A percentile compares a stretch with the other conserved stretches of the same genome.
Conservation (phyloP, 2,888 invertebrate species). For the Lochmaea crataegi region DNA sequence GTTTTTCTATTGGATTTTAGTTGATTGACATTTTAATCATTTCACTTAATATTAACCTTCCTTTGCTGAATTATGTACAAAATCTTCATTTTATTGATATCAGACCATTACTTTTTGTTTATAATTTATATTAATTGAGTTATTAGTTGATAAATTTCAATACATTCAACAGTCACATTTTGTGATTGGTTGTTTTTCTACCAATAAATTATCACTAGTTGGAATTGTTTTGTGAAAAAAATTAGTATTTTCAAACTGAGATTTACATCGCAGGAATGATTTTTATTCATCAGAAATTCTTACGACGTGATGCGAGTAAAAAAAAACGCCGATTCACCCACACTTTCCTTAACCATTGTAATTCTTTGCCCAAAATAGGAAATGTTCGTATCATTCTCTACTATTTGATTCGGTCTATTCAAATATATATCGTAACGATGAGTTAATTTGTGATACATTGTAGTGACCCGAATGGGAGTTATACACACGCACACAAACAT, state of each 20-base stretch:
- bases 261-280: neutral
- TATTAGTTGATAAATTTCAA: too few species aligned
- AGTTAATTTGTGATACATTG: slow-evolving; percentile 39
- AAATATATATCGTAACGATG: slow-evolving; percentile 27
- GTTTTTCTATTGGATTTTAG: too few species aligned
- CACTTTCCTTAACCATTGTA: slow-evolving; percentile 24
- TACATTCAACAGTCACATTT: too few species aligned
- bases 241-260: neutral
- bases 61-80: too few species aligned
- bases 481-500: slow-evolving; percentile 16
- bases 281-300: neutral
- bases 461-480: slow-evolving; percentile 29
- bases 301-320: neutral
- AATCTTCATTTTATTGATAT: too few species aligned
- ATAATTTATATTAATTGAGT: too few species aligned
- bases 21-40: too few species aligned
- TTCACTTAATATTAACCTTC: too few species aligned
- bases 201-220: too few species aligned
- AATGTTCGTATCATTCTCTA: slow-evolving; percentile 26
- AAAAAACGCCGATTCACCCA: slow-evolving; percentile 16
- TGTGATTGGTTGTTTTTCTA: too few species aligned
- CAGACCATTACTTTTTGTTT: too few species aligned
- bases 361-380: slow-evolving; percentile 24
- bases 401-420: slow-evolving; percentile 30
- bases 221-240: too few species aligned